These are phyloP conservation scores for Coracopsis vasa DNA, from an alignment of 2,113 vertebrate species.

Conservation along the genomic window DNA sequence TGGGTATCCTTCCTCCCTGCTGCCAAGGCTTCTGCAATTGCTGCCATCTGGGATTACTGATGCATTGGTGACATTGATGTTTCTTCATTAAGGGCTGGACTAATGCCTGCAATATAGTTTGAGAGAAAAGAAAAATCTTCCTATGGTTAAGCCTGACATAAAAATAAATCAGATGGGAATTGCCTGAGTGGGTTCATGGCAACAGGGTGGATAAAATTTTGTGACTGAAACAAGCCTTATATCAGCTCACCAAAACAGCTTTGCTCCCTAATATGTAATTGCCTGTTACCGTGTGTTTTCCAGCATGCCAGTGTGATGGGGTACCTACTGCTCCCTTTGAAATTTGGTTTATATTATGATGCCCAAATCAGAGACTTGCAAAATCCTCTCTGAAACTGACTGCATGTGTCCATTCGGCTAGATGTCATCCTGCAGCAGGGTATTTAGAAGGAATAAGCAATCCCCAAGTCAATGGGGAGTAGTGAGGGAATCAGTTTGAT, in stretches of 20 bases:
- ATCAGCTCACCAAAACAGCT: neutral
- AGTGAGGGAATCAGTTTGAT: neutral
- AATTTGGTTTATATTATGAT: neutral
- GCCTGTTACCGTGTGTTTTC: rapidly evolving
- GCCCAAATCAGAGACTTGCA: neutral
- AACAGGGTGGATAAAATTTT: neutral
- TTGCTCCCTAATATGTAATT: neutral
- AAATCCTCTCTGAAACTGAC: neutral
- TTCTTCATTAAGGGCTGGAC: neutral
- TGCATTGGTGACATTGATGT: neutral
- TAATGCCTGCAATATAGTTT: neutral
- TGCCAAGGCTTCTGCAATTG: neutral
- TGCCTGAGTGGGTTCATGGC: neutral
- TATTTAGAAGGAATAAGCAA: neutral
- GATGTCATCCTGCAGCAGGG: neutral
- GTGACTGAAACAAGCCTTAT: neutral
- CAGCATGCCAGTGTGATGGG: neutral
- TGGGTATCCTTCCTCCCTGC: neutral
- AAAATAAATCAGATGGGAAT: neutral
- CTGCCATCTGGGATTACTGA: neutral
- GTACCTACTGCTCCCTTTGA: neutral
- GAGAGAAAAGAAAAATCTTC: neutral
- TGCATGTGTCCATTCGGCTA: neutral
- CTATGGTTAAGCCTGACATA: neutral
- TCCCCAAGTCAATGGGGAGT: neutral